Evolutionary conservation across 2,888 invertebrate genomes (phyloP).

Genomic region (Acronicta alni): DNA sequence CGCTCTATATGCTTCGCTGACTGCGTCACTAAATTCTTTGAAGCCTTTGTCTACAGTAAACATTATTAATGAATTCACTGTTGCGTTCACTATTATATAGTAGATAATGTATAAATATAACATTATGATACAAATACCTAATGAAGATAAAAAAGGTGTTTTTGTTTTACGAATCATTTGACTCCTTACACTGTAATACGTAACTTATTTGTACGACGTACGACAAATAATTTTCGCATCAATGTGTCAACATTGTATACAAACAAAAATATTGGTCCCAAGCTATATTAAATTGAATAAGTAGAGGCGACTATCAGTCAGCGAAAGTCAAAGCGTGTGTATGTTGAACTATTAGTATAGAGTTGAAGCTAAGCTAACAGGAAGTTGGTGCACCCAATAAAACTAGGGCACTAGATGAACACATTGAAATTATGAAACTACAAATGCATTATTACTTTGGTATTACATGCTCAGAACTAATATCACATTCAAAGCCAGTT

Average conservation of each 20-base stretch:
- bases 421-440: conserved; percentile 31
- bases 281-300: conserved; percentile 31
- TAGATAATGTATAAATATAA: neutral
- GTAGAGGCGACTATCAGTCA: conserved; percentile 30
- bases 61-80: conserved; percentile 28
- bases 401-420: conserved; percentile 58
- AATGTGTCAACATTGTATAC: neutral
- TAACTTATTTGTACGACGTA: no score
- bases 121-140: no score
- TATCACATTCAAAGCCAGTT: conserved; percentile 44
- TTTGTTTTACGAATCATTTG: no score
- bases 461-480: conserved; percentile 18
- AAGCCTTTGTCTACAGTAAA: conserved; percentile 41
- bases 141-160: no score
- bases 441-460: conserved; percentile 22
- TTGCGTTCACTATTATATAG: conserved; percentile 8
- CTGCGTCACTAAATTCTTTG: conserved; percentile 62
- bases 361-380: conserved; percentile 63
- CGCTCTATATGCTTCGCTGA: conserved; percentile 47
- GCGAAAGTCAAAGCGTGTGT: conserved; percentile 44
- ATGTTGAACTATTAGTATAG: conserved; percentile 58
- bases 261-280: conserved; percentile 3
- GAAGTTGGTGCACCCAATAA: conserved; percentile 57
- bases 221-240: no score
- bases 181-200: no score